Conservation (phyloP, 2,113 vertebrate species). For the Indicator indicator region DNA sequence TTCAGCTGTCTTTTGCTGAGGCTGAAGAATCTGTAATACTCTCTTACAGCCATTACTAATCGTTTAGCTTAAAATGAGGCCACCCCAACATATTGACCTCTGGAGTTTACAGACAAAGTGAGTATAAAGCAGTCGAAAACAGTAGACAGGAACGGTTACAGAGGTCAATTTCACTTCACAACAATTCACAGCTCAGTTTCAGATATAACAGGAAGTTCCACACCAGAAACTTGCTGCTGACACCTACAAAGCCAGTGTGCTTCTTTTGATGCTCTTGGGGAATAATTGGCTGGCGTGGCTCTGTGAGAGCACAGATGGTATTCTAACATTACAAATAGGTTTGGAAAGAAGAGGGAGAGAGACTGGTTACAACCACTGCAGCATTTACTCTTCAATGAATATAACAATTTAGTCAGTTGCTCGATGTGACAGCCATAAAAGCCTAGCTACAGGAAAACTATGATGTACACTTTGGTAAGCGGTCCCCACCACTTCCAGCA, state of each 20-base stretch:
- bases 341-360: not conserved
- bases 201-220: not conserved
- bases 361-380: not conserved
- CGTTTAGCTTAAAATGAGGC: not conserved
- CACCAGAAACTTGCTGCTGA: not conserved
- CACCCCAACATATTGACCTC: not conserved
- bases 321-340: not conserved
- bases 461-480: not conserved
- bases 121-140: not conserved
- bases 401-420: not conserved
- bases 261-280: not conserved
- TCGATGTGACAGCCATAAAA: not conserved
- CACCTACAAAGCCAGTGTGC: not conserved
- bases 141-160: not conserved
- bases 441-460: not conserved
- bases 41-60: not conserved
- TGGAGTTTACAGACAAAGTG: not conserved
- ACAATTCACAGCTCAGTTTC: not conserved
- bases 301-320: not conserved
- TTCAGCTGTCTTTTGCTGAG: slow-evolving; percentile 18
- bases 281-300: not conserved
- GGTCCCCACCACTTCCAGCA: not conserved
- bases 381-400: not conserved
- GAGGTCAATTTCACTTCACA: not conserved
- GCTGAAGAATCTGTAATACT: not conserved